Percentiles rank a stretch among this genome's conserved stretches.
Evolutionary conservation across 2,113 vertebrate species (phyloP).

Genomic region (Scalopus aquaticus): DNA sequence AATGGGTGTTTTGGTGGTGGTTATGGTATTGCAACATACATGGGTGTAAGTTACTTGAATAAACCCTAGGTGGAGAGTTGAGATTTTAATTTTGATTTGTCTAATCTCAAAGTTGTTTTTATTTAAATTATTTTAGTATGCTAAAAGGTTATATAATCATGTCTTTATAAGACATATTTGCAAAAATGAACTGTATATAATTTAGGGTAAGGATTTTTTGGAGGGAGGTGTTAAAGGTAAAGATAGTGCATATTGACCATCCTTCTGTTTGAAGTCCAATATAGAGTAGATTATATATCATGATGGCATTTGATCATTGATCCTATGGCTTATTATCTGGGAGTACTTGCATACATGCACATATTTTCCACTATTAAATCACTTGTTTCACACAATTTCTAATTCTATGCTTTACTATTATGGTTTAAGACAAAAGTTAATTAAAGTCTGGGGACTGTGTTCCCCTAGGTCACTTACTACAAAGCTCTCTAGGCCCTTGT

Average conservation of each 20-base stretch:
- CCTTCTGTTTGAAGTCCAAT: not conserved
- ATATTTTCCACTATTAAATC: not conserved
- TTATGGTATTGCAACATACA: not conserved
- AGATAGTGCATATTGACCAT: not conserved
- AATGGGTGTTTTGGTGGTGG: no score
- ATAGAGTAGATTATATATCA: not conserved
- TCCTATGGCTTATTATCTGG: not conserved
- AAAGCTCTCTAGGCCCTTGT: not conserved
- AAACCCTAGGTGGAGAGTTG: not conserved
- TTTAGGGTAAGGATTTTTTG: not conserved
- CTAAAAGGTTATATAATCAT: not conserved
- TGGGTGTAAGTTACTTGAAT: not conserved
- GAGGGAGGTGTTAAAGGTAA: not conserved
- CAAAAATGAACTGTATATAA: not conserved
- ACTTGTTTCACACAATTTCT: not conserved
- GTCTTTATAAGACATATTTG: not conserved
- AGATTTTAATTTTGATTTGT: not conserved
- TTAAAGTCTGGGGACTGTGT: conserved; percentile 48
- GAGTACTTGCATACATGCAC: not conserved
- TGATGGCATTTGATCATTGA: not conserved
- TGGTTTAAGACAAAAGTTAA: not conserved
- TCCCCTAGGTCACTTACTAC: not conserved
- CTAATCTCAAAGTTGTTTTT: not conserved
- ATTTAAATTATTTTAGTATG: not conserved
- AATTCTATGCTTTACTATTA: not conserved